Conservation (phyloP, 2,888 invertebrate genomes). For the Meta bourneti region DNA sequence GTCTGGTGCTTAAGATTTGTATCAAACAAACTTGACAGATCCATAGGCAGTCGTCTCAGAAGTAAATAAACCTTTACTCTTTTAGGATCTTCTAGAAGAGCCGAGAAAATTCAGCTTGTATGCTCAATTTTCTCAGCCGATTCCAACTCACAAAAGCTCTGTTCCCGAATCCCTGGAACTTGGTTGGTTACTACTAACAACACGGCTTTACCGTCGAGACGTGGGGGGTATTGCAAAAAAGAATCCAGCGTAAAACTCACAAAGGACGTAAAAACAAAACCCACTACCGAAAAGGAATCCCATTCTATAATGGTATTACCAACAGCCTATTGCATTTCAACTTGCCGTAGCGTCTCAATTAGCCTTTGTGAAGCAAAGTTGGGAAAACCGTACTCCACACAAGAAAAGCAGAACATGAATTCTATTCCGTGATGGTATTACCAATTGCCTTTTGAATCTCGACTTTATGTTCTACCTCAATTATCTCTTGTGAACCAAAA, state of each 20-base stretch:
- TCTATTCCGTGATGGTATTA: too few relatives aligned
- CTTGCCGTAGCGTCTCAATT: constrained; percentile 21
- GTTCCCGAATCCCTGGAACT: not conserved
- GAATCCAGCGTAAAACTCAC: constrained; percentile 15
- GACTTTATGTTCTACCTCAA: too few relatives aligned
- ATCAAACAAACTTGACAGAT: too few relatives aligned
- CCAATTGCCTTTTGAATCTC: too few relatives aligned
- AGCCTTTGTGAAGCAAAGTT: too few relatives aligned
- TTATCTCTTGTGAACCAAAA: too few relatives aligned
- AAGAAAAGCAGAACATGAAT: too few relatives aligned
- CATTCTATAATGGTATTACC: constrained; percentile 70
- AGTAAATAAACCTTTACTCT: not conserved
- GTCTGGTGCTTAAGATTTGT: too few relatives aligned
- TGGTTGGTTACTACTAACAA: constrained; percentile 10
- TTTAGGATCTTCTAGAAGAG: not conserved
- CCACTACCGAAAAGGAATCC: constrained; percentile 30
- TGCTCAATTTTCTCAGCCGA: constrained; percentile 1
- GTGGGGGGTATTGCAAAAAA: not conserved
- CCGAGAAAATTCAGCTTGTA: constrained; percentile 5
- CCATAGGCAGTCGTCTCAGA: too few relatives aligned
- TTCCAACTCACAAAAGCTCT: not conserved
- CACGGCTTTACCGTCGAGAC: too few relatives aligned
- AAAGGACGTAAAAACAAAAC: constrained; percentile 30
- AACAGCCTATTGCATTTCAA: constrained; percentile 73
- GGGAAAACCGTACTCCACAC: too few relatives aligned